Percentiles rank a stretch among this genome's conserved stretches.
phyloP scores from a whole-genome alignment of 2,888 invertebrate species.

The Spisula solida region DNA sequence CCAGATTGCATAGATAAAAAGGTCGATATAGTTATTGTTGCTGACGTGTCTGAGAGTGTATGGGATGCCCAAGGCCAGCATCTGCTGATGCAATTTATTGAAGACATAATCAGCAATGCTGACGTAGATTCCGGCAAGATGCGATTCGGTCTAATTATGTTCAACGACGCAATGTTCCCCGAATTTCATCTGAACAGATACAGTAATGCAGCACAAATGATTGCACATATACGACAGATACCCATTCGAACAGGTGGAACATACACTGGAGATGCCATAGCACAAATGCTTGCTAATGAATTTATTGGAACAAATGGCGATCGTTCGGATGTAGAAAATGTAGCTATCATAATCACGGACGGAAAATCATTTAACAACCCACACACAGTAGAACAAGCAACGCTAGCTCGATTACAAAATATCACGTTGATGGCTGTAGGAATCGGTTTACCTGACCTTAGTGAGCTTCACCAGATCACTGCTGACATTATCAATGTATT shows the following conservation, averaged over 20 bases:
- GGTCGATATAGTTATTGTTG: constrained; percentile 23
- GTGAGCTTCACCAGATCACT: constrained; percentile 29
- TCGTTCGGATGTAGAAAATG: constrained; percentile 17
- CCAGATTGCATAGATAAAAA: constrained; percentile 30
- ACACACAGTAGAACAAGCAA: constrained; percentile 11
- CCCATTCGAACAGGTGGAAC: constrained; percentile 13
- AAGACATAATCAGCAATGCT: background rate
- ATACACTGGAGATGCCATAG: constrained; percentile 26
- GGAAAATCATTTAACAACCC: constrained; percentile 26
- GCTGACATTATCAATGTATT: constrained; percentile 20
- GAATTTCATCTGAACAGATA: background rate
- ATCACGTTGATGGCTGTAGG: constrained; percentile 31
- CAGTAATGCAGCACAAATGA: background rate
- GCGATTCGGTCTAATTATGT: background rate
- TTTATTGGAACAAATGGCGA: constrained; percentile 8
- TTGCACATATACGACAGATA: background rate
- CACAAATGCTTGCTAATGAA: background rate
- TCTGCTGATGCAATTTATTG: constrained; percentile 9
- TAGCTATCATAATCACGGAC: constrained; percentile 33
- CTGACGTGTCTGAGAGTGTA: constrained; percentile 36
- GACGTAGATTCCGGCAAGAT: constrained; percentile 21
- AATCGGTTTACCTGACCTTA: constrained; percentile 3
- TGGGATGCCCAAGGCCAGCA: background rate
- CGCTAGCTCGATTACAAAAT: background rate
- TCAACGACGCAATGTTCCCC: constrained; percentile 13